A percentile compares a stretch with the other conserved stretches of the same genome.
phyloP scores from a whole-genome alignment of 2,888 invertebrate species.

The Tenthredo mesomela region DNA sequence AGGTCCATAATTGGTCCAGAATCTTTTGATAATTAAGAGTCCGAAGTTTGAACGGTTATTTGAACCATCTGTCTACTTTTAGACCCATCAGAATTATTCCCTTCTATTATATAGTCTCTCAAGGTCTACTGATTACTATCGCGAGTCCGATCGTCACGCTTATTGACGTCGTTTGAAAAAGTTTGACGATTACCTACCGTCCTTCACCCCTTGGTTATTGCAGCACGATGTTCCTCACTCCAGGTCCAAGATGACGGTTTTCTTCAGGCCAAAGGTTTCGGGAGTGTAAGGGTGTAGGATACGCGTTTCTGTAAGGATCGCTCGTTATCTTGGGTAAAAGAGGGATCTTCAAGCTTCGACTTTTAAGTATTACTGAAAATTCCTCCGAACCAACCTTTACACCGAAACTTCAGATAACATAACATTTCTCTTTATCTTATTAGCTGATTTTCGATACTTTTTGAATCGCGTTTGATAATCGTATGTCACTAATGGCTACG shows the following conservation, averaged over 20 bases:
- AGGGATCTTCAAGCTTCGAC: slow-evolving; percentile 16
- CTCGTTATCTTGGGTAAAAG: slow-evolving; percentile 1
- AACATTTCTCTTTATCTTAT: neutral
- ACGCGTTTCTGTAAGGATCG: slow-evolving; percentile 17
- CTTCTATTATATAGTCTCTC: slow-evolving; percentile 17
- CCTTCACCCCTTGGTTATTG: slow-evolving; percentile 43
- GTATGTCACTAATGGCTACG: neutral
- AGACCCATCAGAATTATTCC: neutral
- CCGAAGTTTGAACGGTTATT: neutral
- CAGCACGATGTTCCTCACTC: slow-evolving; percentile 35
- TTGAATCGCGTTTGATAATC: slow-evolving; percentile 16
- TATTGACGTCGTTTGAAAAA: slow-evolving; percentile 40
- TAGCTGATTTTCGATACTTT: neutral
- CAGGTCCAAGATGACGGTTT: slow-evolving; percentile 22
- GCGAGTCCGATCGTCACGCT: slow-evolving; percentile 20
- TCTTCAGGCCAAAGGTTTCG: slow-evolving; percentile 36
- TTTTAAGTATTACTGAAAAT: neutral
- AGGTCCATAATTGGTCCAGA: neutral
- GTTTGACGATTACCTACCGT: slow-evolving; percentile 24
- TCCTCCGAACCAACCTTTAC: neutral
- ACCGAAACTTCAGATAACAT: neutral
- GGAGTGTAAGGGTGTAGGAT: slow-evolving; percentile 5
- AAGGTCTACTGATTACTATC: slow-evolving; percentile 23
- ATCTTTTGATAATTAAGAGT: neutral
- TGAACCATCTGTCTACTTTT: neutral